Evolutionary conservation across 2,888 invertebrate genomes (phyloP).

Genomic region (Bedellia somnulentella): DNA sequence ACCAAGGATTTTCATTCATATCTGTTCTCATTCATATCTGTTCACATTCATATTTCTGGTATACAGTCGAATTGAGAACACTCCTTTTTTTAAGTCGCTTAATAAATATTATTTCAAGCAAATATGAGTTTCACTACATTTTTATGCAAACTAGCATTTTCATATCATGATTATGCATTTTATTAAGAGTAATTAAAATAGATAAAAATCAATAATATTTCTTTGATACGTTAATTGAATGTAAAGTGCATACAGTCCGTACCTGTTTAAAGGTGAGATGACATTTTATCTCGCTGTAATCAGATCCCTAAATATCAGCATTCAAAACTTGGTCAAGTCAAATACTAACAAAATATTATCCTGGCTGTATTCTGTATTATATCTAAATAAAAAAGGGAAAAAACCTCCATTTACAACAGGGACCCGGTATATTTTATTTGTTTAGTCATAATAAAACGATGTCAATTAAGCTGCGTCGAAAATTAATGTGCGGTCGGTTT

Average conservation of each 20-base stretch:
- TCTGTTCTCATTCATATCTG: too few relatives aligned
- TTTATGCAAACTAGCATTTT: background rate
- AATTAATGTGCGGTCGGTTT: constrained; percentile 31
- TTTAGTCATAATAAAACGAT: constrained; percentile 46
- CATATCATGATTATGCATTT: background rate
- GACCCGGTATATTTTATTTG: constrained; percentile 42
- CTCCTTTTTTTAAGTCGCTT: too few relatives aligned
- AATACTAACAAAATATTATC: too few relatives aligned
- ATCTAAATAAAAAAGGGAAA: constrained; percentile 37
- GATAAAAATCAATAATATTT: too few relatives aligned
- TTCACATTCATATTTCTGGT: too few relatives aligned
- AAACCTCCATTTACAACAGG: constrained; percentile 44
- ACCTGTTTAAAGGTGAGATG: constrained; percentile 51
- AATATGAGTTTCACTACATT: too few relatives aligned
- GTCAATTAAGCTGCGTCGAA: constrained; percentile 38
- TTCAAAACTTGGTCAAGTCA: constrained; percentile 58
- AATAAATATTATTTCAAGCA: too few relatives aligned
- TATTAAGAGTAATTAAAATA: background rate
- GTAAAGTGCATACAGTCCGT: constrained; percentile 21
- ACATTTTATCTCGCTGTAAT: too few relatives aligned
- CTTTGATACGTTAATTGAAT: too few relatives aligned
- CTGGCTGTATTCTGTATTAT: too few relatives aligned
- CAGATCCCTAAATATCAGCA: constrained; percentile 61
- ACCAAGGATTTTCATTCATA: too few relatives aligned
- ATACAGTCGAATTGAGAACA: too few relatives aligned